These are phyloP conservation scores for Liposcelis brunnea DNA, from an alignment of 2,888 invertebrate species.

Conservation along the genomic window DNA sequence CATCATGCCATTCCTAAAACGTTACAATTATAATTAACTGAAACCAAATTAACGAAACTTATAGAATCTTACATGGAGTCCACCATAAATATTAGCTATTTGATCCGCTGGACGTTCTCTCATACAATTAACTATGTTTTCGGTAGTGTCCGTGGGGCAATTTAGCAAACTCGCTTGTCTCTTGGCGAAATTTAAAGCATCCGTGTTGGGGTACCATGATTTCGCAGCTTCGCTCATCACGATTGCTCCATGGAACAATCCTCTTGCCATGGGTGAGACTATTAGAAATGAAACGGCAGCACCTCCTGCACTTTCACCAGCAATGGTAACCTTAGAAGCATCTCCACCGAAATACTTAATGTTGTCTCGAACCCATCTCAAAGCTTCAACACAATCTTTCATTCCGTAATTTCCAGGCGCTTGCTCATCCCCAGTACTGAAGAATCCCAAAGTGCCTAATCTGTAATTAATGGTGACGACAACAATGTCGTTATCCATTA, in stretches of 20 bases:
- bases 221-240: slow-evolving; percentile 7
- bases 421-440: slow-evolving; percentile 11
- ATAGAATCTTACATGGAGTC: too few species aligned
- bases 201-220: slow-evolving; percentile 24
- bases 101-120: too few species aligned
- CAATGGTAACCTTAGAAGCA: slow-evolving; percentile 10
- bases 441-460: slow-evolving; percentile 13
- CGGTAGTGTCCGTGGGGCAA: slow-evolving; percentile 25
- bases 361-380: slow-evolving; percentile 11
- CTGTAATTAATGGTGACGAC: slow-evolving; percentile 18
- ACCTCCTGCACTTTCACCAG: slow-evolving; percentile 13
- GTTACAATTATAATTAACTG: too few species aligned
- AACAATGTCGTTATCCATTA: slow-evolving; percentile 16
- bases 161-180: slow-evolving; percentile 7
- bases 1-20: slow-evolving; percentile 37
- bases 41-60: too few species aligned
- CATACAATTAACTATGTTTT: slow-evolving; percentile 41
- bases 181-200: slow-evolving; percentile 37
- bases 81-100: too few species aligned
- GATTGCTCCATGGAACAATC: slow-evolving; percentile 7
- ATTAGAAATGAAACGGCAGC: slow-evolving; percentile 12
- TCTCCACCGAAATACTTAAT: slow-evolving; percentile 14
- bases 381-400: slow-evolving; percentile 11
- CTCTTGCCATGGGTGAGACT: slow-evolving; percentile 13
- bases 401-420: slow-evolving; percentile 13